These are phyloP conservation scores for Takifugu ocellatus DNA, from an alignment of 2,797 vertebrate species.

Conservation along the genomic window DNA sequence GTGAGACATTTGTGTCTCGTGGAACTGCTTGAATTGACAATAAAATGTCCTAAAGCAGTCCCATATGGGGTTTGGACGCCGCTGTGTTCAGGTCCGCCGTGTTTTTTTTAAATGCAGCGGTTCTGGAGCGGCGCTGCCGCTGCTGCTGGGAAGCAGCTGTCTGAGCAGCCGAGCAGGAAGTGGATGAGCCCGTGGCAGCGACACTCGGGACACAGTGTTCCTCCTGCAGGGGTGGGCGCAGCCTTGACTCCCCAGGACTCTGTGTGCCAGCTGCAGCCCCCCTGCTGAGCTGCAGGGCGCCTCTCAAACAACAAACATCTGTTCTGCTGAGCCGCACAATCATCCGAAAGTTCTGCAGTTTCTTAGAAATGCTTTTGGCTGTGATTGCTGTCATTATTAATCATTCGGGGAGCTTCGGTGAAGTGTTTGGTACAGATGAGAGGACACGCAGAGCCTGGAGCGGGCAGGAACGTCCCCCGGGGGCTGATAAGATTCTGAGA, in stretches of 20 bases:
- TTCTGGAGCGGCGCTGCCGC: neutral
- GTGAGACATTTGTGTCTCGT: neutral
- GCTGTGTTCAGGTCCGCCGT: neutral
- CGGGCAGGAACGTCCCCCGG: neutral
- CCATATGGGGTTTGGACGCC: neutral
- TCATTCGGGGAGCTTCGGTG: no score
- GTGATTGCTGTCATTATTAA: no score
- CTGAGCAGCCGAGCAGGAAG: neutral
- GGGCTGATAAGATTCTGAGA: neutral
- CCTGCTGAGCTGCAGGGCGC: constrained; percentile 1
- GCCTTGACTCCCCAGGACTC: constrained; percentile 1
- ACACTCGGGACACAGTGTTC: constrained; percentile 16
- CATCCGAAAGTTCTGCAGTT: neutral
- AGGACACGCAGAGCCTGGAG: no score
- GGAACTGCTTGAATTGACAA: neutral
- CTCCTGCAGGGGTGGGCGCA: constrained; percentile 1
- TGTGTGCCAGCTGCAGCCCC: constrained; percentile 11
- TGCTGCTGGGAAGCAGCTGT: constrained; percentile 15
- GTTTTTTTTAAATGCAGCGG: constrained; percentile 2
- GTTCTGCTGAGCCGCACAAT: neutral
- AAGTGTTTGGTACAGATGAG: no score
- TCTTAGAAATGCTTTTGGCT: neutral
- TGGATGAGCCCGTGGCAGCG: neutral
- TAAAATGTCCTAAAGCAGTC: neutral
- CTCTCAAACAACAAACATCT: constrained; percentile 18